Conservation (phyloP, 2,797 vertebrate species). For the Ctenosaura bakeri region DNA sequence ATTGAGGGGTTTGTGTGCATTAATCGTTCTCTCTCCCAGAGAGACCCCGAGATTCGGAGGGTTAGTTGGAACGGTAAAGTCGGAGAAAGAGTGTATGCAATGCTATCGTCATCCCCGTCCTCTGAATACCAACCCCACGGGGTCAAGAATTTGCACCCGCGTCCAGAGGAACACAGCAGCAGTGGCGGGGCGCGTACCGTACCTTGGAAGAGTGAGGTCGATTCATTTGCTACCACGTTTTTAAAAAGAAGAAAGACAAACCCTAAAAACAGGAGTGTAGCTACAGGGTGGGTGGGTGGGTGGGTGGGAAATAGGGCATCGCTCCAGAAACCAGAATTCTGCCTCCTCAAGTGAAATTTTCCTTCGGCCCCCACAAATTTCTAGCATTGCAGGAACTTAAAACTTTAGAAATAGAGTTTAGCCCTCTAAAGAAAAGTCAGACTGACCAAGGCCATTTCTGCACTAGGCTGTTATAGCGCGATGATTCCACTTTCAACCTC, state of each 20-base stretch:
- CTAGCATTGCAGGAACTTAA: too few relatives aligned
- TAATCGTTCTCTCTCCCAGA: background rate
- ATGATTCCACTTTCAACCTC: too few relatives aligned
- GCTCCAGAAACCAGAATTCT: too few relatives aligned
- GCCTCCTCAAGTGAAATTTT: too few relatives aligned
- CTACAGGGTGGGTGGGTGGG: too few relatives aligned
- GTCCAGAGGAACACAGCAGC: background rate
- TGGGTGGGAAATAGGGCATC: too few relatives aligned
- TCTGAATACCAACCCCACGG: background rate
- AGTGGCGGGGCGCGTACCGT: background rate
- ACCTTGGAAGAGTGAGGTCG: background rate
- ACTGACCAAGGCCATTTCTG: too few relatives aligned
- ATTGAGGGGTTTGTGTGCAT: background rate
- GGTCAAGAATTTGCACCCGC: background rate
- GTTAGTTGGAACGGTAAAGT: constrained; percentile 3
- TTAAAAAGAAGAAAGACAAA: background rate
- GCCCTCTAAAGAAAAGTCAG: too few relatives aligned
- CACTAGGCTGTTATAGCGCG: too few relatives aligned
- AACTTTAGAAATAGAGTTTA: too few relatives aligned
- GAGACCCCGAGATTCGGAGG: background rate
- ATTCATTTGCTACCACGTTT: background rate
- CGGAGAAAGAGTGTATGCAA: background rate
- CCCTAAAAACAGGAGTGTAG: too few relatives aligned
- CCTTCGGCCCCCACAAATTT: too few relatives aligned
- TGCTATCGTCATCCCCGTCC: background rate